Evolutionary conservation across 2,888 invertebrate species (phyloP), one percentile per base, ranked within the genome.

Genomic region (Drosophila mimetica): DNA sequence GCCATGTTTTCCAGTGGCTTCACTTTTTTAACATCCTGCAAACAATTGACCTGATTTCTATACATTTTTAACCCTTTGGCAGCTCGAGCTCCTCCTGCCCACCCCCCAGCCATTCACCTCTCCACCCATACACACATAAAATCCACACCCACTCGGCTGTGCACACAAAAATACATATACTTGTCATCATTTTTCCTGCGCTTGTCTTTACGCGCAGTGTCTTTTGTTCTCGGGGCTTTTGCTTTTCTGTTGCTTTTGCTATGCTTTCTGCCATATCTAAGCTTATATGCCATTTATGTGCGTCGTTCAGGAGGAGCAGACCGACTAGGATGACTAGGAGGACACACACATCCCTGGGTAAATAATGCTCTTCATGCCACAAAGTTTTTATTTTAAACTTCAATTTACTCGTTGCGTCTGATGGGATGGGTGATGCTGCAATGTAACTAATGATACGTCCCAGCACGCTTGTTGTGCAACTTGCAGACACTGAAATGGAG

Each of bases 341-440:
- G 18, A 8, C 20, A 18, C 32, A 11, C 63, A 32, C 22, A 36
- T 59, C 64, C 44, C 28, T 67, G 64, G 51, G 87, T 87, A 83
- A 83, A 83, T 89, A 83, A 74, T 73, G 79, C 54, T 58, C 76
- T 88, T 84, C 78, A 78, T 78, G 79, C 72, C 50, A 61, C 65
- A 85, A 87, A 85, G 65, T 87, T 83, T 88, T 89, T 85, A 89
- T 85, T 83, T 88, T 78, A 85, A 82, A 89, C 83, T 83, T 83
- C 88, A 85, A 83, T 83, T 83, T 83, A 74, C 69, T 64, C 79
- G 80, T 71, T 71, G 70, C 61, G 46, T 71, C 65, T 46, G 47
- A 37, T 22, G 13, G 39, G 7, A 47, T 50, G 6, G 53, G 14
- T 30, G 14, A 7, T 14, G 30, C 30, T 30, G 59, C 54, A 79